phyloP scores from a whole-genome alignment of 2,888 invertebrate species.

The Meloe dianella region DNA sequence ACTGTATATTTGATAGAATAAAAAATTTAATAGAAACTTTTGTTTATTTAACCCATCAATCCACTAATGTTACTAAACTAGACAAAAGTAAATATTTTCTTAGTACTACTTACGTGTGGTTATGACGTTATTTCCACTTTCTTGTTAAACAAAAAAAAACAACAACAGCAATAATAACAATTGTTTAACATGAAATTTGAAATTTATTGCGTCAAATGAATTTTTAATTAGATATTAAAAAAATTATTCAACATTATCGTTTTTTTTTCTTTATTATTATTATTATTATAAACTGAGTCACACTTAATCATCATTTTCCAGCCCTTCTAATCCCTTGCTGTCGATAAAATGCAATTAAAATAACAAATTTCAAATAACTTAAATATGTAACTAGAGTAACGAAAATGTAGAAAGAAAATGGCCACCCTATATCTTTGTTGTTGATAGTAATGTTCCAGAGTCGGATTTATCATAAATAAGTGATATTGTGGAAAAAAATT shows the following conservation, averaged over 20 bases:
- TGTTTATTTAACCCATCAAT: neutral
- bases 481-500: neutral
- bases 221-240: neutral
- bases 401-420: constrained; percentile 28
- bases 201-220: neutral
- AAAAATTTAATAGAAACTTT: neutral
- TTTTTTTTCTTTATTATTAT: neutral
- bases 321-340: constrained; percentile 26
- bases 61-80: neutral
- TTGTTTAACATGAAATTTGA: neutral
- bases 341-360: constrained; percentile 44
- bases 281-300: constrained; percentile 10
- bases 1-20: constrained; percentile 3
- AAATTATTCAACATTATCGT: neutral
- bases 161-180: neutral
- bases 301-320: neutral
- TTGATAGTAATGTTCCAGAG: constrained; percentile 28
- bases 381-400: constrained; percentile 35
- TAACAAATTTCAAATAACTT: constrained; percentile 43
- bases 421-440: constrained; percentile 25
- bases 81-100: neutral
- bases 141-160: neutral
- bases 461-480: constrained; percentile 19
- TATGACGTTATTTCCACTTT: constrained; percentile 5
- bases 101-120: no score